These are phyloP conservation scores for Neelides sp. DNA, from an alignment of 1,140 invertebrate species.

Conservation along the genomic window DNA sequence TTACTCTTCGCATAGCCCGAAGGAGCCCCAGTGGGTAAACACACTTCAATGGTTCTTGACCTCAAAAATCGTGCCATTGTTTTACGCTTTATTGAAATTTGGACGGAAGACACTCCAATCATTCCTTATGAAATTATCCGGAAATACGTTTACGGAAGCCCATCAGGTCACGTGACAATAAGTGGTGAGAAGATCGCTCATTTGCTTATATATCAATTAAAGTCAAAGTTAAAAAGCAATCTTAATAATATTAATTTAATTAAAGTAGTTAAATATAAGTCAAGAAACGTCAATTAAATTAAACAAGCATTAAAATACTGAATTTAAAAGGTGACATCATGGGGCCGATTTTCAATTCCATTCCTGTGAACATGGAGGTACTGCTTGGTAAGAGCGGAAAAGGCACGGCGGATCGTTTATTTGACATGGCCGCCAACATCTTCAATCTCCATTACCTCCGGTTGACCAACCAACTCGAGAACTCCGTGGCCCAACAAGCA, in stretches of 20 bases:
- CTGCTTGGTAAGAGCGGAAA: slow-evolving; percentile 34
- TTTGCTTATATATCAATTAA: not conserved
- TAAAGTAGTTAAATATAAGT: too few species aligned
- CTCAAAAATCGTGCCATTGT: slow-evolving; percentile 44
- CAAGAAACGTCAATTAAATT: too few species aligned
- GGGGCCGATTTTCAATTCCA: slow-evolving; percentile 37
- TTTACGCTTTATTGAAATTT: slow-evolving; percentile 45
- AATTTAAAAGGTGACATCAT: slow-evolving; percentile 51
- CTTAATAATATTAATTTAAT: too few species aligned
- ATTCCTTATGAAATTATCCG: slow-evolving; percentile 44
- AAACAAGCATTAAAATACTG: too few species aligned
- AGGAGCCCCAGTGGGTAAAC: slow-evolving; percentile 45
- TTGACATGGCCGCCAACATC: slow-evolving; percentile 48
- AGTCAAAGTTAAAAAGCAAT: too few species aligned
- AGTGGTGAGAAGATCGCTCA: slow-evolving; percentile 39
- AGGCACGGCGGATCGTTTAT: slow-evolving; percentile 42
- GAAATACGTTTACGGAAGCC: slow-evolving; percentile 44
- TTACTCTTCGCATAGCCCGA: slow-evolving; percentile 37
- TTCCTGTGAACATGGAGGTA: slow-evolving; percentile 31
- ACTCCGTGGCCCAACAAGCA: slow-evolving; percentile 32
- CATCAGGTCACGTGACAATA: slow-evolving; percentile 37
- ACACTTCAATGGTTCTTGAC: slow-evolving; percentile 48
- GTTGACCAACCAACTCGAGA: slow-evolving; percentile 43
- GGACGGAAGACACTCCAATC: slow-evolving; percentile 45
- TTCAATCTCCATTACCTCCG: slow-evolving; percentile 47